These are phyloP conservation scores for Platerodrilus igneus DNA, from an alignment of 2,888 invertebrate species.

Conservation along the genomic window DNA sequence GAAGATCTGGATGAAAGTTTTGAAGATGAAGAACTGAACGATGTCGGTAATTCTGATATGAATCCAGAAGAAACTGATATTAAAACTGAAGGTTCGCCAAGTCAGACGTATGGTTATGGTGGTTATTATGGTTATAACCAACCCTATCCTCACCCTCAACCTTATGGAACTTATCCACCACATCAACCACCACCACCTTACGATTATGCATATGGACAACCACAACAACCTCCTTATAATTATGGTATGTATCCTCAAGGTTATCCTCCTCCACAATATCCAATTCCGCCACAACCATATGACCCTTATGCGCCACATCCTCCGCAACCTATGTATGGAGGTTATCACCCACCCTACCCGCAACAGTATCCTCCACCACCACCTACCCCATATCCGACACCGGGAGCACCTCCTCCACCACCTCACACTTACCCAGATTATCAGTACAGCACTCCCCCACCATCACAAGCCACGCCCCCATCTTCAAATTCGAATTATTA, in stretches of 20 bases:
- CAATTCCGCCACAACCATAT: conserved; percentile 35
- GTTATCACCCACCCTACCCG: conserved; percentile 36
- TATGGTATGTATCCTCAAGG: conserved; percentile 26
- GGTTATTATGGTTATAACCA: conserved; percentile 37
- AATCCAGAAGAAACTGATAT: conserved; percentile 25
- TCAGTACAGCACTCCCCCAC: conserved; percentile 35
- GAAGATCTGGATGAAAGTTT: conserved; percentile 20
- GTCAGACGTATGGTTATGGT: conserved; percentile 38
- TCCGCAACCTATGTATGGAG: conserved; percentile 40
- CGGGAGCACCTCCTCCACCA: conserved; percentile 31
- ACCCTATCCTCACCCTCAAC: conserved; percentile 36
- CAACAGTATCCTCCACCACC: conserved; percentile 35
- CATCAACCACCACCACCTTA: conserved; percentile 41
- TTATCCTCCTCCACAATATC: conserved; percentile 27
- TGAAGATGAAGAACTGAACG: conserved; percentile 11
- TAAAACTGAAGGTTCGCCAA: no score
- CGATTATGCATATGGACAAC: conserved; percentile 39
- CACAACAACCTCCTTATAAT: conserved; percentile 34
- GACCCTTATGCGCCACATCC: conserved; percentile 34
- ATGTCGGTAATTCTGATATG: conserved; percentile 6
- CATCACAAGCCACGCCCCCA: conserved; percentile 20
- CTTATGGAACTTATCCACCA: conserved; percentile 28
- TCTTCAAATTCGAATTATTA: conserved; percentile 37
- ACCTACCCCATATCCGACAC: conserved; percentile 34
- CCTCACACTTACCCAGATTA: conserved; percentile 39